Conservation (phyloP, 2,797 vertebrate species). For the Orestias chungarensis region DNA sequence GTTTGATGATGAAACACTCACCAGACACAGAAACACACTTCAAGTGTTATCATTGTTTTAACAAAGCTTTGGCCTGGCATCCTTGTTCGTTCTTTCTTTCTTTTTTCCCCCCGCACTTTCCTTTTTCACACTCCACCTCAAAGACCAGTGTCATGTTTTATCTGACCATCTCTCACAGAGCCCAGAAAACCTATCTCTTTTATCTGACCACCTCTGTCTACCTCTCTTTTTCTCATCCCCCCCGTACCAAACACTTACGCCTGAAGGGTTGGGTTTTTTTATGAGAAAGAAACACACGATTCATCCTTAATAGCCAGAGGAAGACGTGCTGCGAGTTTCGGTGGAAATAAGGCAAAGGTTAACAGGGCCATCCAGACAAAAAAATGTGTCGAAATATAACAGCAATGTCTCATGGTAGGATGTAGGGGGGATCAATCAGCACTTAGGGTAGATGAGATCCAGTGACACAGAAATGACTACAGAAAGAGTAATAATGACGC, state of each 20-base stretch:
- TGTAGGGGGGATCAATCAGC: conserved; percentile 53
- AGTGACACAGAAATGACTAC: conserved; percentile 57
- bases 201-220: conserved; percentile 69
- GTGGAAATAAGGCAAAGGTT: conserved; percentile 61
- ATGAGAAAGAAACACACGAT: conserved; percentile 25
- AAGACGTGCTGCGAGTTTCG: conserved; percentile 40
- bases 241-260: conserved; percentile 37
- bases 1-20: conserved; percentile 69
- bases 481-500: conserved; percentile 56
- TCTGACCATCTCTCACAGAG: conserved; percentile 72
- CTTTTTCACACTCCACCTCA: conserved; percentile 68
- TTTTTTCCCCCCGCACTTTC: conserved; percentile 13
- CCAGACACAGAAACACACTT: conserved; percentile 59
- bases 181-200: conserved; percentile 67
- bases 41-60: conserved; percentile 72
- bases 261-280: conserved; percentile 14
- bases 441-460: conserved; percentile 59
- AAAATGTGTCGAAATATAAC: conserved; percentile 58
- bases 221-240: conserved; percentile 60
- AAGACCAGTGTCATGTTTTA: conserved; percentile 76
- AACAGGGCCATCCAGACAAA: conserved; percentile 50
- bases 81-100: conserved; percentile 56
- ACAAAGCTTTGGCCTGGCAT: conserved; percentile 64
- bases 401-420: conserved; percentile 39
- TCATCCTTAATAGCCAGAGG: conserved; percentile 41